Evolutionary conservation across 2,888 invertebrate species (phyloP).

Genomic region (Leptopilina myrica): DNA sequence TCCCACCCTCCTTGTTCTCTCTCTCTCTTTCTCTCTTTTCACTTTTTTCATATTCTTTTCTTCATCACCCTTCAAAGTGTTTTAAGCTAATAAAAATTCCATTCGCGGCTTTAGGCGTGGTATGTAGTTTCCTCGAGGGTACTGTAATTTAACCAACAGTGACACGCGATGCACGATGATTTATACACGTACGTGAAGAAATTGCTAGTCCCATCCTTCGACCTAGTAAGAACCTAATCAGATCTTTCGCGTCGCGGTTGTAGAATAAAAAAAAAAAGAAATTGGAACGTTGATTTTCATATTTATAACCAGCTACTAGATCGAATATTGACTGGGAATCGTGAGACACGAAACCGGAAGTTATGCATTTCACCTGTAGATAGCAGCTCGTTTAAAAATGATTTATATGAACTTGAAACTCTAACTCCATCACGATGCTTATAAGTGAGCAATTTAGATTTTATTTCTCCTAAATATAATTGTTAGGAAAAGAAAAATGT

Average conservation of each 20-base stretch:
- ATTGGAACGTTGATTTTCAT: constrained; percentile 23
- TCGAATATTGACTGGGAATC: constrained; percentile 28
- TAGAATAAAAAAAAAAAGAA: constrained; percentile 14
- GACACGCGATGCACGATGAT: constrained; percentile 39
- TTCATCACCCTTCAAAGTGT: constrained; percentile 29
- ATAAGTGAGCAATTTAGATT: constrained; percentile 9
- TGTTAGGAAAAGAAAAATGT: no score
- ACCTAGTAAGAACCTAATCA: constrained; percentile 37
- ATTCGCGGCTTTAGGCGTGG: constrained; percentile 38
- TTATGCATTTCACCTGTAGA: constrained; percentile 8
- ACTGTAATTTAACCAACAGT: constrained; percentile 37
- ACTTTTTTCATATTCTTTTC: constrained; percentile 3
- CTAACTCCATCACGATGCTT: background rate
- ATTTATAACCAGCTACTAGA: constrained; percentile 19
- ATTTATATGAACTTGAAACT: constrained; percentile 6
- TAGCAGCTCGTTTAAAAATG: constrained; percentile 2
- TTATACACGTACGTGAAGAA: constrained; percentile 40
- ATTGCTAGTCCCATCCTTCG: constrained; percentile 31
- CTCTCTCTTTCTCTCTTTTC: background rate
- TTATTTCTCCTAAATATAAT: background rate
- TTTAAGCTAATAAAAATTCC: constrained; percentile 38
- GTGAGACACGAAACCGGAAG: constrained; percentile 30
- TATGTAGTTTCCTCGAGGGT: constrained; percentile 38
- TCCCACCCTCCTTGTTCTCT: background rate
- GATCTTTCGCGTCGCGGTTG: constrained; percentile 19